Percentiles rank a stretch among this genome's conserved stretches.
phyloP scores from a whole-genome alignment of 64 coral and sea anemone genomes.

The Pocillopora verrucosa region DNA sequence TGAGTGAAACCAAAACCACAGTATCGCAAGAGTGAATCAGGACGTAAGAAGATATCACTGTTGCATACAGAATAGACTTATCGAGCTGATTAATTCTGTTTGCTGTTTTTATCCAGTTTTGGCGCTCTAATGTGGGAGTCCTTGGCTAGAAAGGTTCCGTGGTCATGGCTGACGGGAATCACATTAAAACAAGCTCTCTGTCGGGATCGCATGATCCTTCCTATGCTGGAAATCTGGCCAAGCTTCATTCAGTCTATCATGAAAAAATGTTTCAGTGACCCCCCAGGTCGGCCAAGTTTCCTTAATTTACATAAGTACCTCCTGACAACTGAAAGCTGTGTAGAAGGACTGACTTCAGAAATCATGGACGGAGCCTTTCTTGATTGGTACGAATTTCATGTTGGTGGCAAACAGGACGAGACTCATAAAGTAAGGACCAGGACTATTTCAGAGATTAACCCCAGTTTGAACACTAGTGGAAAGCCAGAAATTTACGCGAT shows the following conservation, averaged over 20 bases:
- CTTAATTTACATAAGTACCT: conserved; percentile 21
- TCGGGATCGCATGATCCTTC: conserved; percentile 25
- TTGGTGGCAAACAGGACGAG: neutral
- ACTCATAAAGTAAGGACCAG: neutral
- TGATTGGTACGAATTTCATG: conserved; percentile 24
- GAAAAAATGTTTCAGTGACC: conserved; percentile 39
- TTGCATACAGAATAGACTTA: neutral
- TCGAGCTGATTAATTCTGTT: neutral
- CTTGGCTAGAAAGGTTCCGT: conserved; percentile 66
- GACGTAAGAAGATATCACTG: too few relatives aligned
- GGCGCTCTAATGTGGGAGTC: conserved; percentile 85
- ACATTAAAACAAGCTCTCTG: conserved; percentile 48
- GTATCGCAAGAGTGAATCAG: too few relatives aligned
- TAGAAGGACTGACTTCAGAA: conserved; percentile 23
- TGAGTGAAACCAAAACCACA: too few relatives aligned
- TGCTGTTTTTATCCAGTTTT: conserved; percentile 56
- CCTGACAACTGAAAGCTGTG: neutral
- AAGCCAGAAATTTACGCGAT: neutral
- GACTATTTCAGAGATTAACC: neutral
- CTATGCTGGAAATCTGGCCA: conserved; percentile 76
- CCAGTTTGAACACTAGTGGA: neutral
- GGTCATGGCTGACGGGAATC: conserved; percentile 72
- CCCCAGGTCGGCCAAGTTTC: conserved; percentile 42
- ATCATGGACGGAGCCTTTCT: conserved; percentile 50
- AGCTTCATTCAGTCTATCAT: conserved; percentile 52